Base-by-base conservation (phyloP, 2,113 vertebrate species). In the Gambusia affinis region DNA sequence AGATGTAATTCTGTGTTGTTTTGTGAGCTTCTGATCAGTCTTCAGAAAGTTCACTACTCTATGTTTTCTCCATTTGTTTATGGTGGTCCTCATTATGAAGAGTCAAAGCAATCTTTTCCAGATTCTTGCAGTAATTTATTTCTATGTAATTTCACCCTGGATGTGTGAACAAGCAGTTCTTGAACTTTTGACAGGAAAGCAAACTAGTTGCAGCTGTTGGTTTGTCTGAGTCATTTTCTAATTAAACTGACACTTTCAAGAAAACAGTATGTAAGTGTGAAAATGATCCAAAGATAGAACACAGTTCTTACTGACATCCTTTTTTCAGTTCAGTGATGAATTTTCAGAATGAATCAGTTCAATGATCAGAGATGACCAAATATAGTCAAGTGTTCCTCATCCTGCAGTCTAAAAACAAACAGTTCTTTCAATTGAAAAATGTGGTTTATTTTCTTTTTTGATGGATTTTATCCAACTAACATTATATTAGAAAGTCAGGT, bases 331-430 rank as follows among this genome's bases (percentile, higher is more conserved):
- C 8, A 19, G 51, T 29, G 0, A 0, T 35, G 6, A 0, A 12
- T 7, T 78, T 78, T 29, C 17, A 15, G 22, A 83, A 67, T 33
- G 6, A 39, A 64, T 37, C 22, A 0, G 1, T 39, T 12, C 10
- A n/a, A 0, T 1, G 65, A 65, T 11, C n/a, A 78, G 12, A 35
- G 30, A 64, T 76, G 29, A 57, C 64, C 17, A 81, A 70, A 79
- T 60, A 77, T 60, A 70, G 75, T 47, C 14, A 75, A 33, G 5
- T 7, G 33, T 4, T 67, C 2, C 12, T 66, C 19, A 71, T 19
- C 11, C 0, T 30, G 42, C 70, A 61, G 24, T 39, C 27, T 27
- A 27, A 27, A 8, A n/a, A 17, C 28, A 27, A 12, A 44, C 8
- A 3, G 15, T 0, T 76, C 8, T 62, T 12, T 62, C 29, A 35